These are phyloP conservation scores for Chionoecetes opilio DNA, from an alignment of 1,140 invertebrate genomes.

Conservation along the genomic window DNA sequence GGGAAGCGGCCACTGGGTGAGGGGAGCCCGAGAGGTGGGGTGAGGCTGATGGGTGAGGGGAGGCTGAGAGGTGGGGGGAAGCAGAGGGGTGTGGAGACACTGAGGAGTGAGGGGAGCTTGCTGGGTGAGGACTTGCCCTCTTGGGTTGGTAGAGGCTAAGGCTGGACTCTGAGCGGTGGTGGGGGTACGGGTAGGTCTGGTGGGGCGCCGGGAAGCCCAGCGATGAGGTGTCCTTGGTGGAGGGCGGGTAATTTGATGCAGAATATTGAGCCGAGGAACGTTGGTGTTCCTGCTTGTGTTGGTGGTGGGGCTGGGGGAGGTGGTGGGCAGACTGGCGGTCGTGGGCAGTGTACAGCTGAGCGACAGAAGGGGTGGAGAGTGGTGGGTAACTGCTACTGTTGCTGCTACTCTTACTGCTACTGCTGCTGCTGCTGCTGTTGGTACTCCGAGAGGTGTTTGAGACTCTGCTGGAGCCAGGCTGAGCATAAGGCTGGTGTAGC, in stretches of 20 bases:
- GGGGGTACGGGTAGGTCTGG: slow-evolving; percentile 68
- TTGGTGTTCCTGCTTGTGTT: background rate
- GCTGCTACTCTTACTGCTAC: slow-evolving; percentile 4
- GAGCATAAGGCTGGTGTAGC: slow-evolving; percentile 62
- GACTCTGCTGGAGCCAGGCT: slow-evolving; percentile 53
- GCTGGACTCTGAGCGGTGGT: slow-evolving; percentile 62
- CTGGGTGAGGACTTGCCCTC: slow-evolving; percentile 69
- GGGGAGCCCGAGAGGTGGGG: slow-evolving; percentile 69
- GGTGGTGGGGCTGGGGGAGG: background rate
- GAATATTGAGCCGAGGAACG: background rate
- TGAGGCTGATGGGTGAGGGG: slow-evolving; percentile 63
- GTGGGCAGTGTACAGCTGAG: background rate
- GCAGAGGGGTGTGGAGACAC: slow-evolving; percentile 68
- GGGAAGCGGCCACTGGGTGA: slow-evolving; percentile 63
- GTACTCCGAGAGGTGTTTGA: background rate
- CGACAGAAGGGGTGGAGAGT: background rate
- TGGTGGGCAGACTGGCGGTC: background rate
- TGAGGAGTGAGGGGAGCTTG: slow-evolving; percentile 62
- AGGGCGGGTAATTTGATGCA: background rate
- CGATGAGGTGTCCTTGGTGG: background rate
- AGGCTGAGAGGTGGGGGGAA: slow-evolving; percentile 70
- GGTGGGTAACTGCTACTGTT: background rate
- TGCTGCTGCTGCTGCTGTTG: slow-evolving; percentile 32
- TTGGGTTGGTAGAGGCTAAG: slow-evolving; percentile 51
- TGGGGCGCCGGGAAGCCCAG: slow-evolving; percentile 43